A percentile compares a stretch with the other conserved stretches of the same genome.
These are phyloP conservation scores for Lasioglossum marginatum DNA, from an alignment of 2,888 invertebrate genomes.

Conservation along the genomic window DNA sequence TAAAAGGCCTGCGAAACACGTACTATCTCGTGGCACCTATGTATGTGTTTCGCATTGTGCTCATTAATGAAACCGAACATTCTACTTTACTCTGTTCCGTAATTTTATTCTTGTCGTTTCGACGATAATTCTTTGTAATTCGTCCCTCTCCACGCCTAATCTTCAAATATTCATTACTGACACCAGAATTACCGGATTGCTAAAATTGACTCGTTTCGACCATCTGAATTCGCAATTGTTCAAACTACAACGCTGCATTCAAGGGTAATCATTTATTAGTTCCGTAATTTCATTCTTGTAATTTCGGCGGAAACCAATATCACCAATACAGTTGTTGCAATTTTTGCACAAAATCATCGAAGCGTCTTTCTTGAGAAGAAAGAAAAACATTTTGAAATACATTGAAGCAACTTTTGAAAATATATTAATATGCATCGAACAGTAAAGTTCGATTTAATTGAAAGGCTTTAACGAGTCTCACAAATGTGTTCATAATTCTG, in stretches of 20 bases:
- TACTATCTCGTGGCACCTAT: conserved; percentile 40
- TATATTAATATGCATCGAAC: too few species aligned
- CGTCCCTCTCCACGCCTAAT: too few species aligned
- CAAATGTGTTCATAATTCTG: background rate
- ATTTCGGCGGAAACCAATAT: background rate
- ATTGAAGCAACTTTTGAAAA: too few species aligned
- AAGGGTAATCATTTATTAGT: background rate
- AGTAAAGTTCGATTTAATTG: too few species aligned
- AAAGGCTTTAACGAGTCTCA: background rate
- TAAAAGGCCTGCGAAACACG: conserved; percentile 59
- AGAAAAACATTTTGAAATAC: too few species aligned
- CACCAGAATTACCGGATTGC: background rate
- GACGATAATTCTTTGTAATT: background rate
- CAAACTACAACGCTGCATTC: background rate
- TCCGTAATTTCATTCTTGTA: conserved; percentile 16
- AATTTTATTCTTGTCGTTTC: conserved; percentile 28
- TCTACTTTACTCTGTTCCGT: conserved; percentile 42
- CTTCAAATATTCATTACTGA: background rate
- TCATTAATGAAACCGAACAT: conserved; percentile 57
- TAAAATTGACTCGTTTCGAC: background rate
- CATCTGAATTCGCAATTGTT: background rate
- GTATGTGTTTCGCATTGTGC: conserved; percentile 45
- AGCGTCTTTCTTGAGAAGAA: too few species aligned
- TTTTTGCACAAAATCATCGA: too few species aligned
- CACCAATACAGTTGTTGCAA: too few species aligned